Evolutionary conservation across 1,140 invertebrate species (phyloP), one percentile per base, ranked within the genome.

Genomic region (Bombyx mandarina): DNA sequence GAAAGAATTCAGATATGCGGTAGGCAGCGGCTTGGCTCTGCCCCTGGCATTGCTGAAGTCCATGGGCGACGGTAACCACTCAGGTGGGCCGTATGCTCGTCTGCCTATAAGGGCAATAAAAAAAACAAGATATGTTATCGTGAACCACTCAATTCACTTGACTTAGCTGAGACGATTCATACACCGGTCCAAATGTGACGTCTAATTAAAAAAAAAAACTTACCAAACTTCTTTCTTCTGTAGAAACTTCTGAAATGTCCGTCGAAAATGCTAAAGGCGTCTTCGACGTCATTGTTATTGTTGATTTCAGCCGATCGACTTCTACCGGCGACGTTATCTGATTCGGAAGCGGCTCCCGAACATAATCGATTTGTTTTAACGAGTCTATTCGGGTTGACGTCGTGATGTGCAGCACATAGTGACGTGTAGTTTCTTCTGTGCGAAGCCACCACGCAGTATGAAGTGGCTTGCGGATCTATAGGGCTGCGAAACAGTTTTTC

Each of bases 391-490:
- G 61, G 54, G 63, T 73, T 77, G 0, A 75, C 60, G 43, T 89
- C 88, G 18, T 69, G 75, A 54, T 82, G 79, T 6, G 90, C 90
- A 6, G 88, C 85, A 62, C 91, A 91, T 1, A 91, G 77, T 0
- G 90, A 89, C 1, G 88, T 86, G 66, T 90, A 91, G 67, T 90
- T 88, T 54, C 79, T 88, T 54, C 77, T 73, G n/a, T 82, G 86
- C 9, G 89, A 91, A 4, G 91, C 86, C 6, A 90, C 90, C 3
- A 91, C 81, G 65, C 90, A 91, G 69, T 91, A 91, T 44, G 86
- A 82, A 5, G 89, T 91, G 6, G 81, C 73, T 68, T 91, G 89
- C 1, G 90, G 90, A 67, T 91, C 89, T 62, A 91, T 88, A 47
- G 89, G 87, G 65, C 90, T 90, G 75, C 49, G 26, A 35, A 35